Base-by-base conservation (phyloP, 2,888 invertebrate genomes). In the Cosmia pyralina region DNA sequence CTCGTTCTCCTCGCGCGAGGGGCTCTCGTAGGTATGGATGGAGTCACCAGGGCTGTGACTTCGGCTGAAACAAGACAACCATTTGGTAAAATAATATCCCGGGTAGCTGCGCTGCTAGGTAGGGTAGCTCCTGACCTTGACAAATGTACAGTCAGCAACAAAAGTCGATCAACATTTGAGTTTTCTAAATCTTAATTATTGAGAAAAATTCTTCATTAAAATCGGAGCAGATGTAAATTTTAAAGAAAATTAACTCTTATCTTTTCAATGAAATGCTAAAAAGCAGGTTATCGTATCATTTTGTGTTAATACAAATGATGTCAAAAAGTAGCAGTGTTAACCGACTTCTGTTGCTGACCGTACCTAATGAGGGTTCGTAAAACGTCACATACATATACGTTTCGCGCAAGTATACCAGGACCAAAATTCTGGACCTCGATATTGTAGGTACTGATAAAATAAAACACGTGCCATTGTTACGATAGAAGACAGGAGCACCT, bases 1-100 rank as follows among this genome's bases (percentile, higher is more conserved):
- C 19, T 70, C 70, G 46, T 44, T 53, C 7, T 71, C 72, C 22
- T 38, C 74, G n/a, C 50, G 73, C 0, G 48, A 73, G 34, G 28
- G 57, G 28, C 17, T 48, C 28, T 72, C 72, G n/a, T 72, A n/a
- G 41, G 15, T 34, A 50, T 15, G 50, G 10, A 15, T 15, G 34
- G 50, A 72, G 19, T 22, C 46, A 28, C 44, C 60, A 19, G 50
- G 62, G 15, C 72, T 72, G 19, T 17, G 44, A 34, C 34, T 60
- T 34, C 19, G 34, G 34, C 60, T 72, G n/a, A 11, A 67, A 67
- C 17, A 44, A 41, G 11, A 62, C 4, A 44, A 22, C 22, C 60
- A 44, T 34, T n/a, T 6, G 28, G 44, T 62, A 44, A 41, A 17
- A 38, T 17, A 41, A 28, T 10, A 17, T 59, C 13, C 1, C 10